Evolutionary conservation across 2,888 invertebrate species (phyloP).

Genomic region (Agrotis segetum): DNA sequence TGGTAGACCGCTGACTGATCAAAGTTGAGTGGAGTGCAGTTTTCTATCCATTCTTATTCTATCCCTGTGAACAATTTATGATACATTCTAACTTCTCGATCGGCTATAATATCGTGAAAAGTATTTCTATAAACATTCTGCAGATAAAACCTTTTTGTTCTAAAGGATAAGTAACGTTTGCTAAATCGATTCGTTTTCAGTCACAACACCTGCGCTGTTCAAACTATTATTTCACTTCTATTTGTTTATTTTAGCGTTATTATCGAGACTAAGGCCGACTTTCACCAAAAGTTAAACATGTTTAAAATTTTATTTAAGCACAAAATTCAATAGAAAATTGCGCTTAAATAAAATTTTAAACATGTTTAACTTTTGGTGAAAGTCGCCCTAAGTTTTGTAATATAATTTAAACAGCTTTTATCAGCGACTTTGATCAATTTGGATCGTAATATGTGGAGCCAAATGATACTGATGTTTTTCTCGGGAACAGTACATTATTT

Average conservation of each 20-base stretch:
- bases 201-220: constrained; percentile 27
- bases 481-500: no score
- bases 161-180: constrained; percentile 24
- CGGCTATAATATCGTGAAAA: neutral
- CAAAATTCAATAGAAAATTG: no score
- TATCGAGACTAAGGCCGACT: neutral
- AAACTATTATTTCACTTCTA: constrained; percentile 22
- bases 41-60: neutral
- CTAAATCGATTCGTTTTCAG: constrained; percentile 32
- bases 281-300: no score
- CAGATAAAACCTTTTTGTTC: constrained; percentile 27
- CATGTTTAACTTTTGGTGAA: no score
- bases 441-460: no score
- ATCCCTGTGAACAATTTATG: neutral
- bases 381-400: no score
- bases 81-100: neutral
- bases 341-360: no score
- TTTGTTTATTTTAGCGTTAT: constrained; percentile 4
- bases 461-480: no score
- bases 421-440: no score
- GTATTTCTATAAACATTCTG: neutral
- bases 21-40: neutral
- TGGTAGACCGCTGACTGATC: neutral
- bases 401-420: neutral
- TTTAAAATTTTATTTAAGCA: no score